Percentiles rank a stretch among this genome's conserved stretches.
Evolutionary conservation across 2,888 invertebrate species (phyloP).

Genomic region (Pecten maximus): DNA sequence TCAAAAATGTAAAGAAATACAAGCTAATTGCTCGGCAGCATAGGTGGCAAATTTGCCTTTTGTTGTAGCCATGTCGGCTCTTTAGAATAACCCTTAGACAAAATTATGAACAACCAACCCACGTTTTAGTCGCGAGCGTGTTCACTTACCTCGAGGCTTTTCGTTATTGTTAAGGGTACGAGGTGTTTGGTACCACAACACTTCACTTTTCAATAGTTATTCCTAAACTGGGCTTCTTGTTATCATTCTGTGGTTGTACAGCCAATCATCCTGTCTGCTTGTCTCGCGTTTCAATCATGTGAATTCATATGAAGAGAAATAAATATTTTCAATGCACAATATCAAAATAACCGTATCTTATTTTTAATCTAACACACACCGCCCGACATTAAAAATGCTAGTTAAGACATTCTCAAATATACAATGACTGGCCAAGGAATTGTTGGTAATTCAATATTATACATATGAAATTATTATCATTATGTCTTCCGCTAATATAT

Average conservation of each 20-base stretch:
- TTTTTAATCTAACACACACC: background rate
- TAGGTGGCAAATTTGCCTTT: background rate
- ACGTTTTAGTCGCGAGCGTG: background rate
- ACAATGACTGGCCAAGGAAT: background rate
- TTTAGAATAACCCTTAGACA: conserved; percentile 1
- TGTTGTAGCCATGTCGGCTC: background rate
- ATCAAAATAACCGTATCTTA: background rate
- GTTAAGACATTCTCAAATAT: background rate
- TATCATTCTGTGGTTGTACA: background rate
- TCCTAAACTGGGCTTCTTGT: background rate
- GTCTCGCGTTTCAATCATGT: background rate
- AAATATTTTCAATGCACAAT: background rate
- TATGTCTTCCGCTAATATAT: too few relatives aligned
- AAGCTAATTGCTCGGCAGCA: background rate
- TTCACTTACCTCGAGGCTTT: background rate
- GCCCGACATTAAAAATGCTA: background rate
- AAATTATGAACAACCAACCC: background rate
- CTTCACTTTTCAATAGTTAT: conserved; percentile 5
- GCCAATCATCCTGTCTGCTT: conserved; percentile 17
- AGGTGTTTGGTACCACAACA: conserved; percentile 10
- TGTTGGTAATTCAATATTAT: background rate
- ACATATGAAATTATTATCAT: background rate
- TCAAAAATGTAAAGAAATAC: background rate
- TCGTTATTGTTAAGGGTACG: background rate
- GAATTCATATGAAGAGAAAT: background rate